phyloP scores from a whole-genome alignment of 2,888 invertebrate species.

The Automeris io region DNA sequence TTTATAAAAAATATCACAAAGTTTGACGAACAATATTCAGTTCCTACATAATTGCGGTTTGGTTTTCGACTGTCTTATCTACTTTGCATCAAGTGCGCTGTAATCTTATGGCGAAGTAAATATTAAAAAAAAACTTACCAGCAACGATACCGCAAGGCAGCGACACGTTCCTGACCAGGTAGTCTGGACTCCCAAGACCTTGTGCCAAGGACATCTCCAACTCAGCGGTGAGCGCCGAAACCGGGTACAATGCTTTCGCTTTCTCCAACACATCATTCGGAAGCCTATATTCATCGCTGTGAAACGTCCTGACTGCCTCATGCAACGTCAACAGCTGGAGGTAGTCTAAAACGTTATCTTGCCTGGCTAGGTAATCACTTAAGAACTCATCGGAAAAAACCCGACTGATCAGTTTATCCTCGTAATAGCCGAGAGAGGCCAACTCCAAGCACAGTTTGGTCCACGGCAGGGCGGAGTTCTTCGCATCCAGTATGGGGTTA shows the following conservation, averaged over 20 bases:
- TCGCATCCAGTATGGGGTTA: constrained; percentile 50
- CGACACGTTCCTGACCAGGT: constrained; percentile 68
- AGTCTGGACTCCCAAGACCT: constrained; percentile 77
- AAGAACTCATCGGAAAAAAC: constrained; percentile 73
- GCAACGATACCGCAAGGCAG: constrained; percentile 74
- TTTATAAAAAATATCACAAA: no score
- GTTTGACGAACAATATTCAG: no score
- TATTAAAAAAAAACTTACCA: no score
- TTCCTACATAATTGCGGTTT: no score
- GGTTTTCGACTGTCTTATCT: no score
- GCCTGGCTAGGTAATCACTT: constrained; percentile 42
- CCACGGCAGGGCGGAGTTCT: constrained; percentile 65
- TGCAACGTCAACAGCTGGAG: constrained; percentile 72
- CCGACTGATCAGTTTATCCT: constrained; percentile 64
- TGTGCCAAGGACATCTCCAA: constrained; percentile 64
- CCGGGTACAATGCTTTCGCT: constrained; percentile 43
- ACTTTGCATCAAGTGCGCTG: no score
- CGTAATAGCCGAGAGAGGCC: constrained; percentile 77
- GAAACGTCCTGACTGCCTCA: constrained; percentile 70
- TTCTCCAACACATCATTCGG: constrained; percentile 46
- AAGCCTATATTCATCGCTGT: constrained; percentile 53
- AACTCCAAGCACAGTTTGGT: constrained; percentile 74
- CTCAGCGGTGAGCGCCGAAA: constrained; percentile 43
- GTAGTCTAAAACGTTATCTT: constrained; percentile 58
- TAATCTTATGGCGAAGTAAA: no score